phyloP scores from a whole-genome alignment of 2,113 vertebrate genomes.

The Gadus chalcogrammus region DNA sequence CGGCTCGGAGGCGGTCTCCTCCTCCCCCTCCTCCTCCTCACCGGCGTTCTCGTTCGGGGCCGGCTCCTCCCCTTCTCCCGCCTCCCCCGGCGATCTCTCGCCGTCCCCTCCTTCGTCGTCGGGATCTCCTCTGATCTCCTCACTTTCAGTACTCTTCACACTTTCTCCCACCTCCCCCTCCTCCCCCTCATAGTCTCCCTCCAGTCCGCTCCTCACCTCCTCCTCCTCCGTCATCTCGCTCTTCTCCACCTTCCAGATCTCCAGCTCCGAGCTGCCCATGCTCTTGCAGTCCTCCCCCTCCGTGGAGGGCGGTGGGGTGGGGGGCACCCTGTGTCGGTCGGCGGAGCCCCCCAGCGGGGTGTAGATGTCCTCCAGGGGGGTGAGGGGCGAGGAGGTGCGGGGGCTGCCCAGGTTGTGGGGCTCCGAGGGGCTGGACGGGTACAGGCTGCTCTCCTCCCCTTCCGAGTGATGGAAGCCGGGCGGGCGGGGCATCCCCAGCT shows the following conservation, averaged over 20 bases:
- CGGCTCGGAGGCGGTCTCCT: slow-evolving; percentile 67
- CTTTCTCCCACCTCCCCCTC: slow-evolving; percentile 33
- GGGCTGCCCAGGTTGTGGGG: slow-evolving; percentile 38
- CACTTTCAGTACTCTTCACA: slow-evolving; percentile 8
- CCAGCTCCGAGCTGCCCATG: slow-evolving; percentile 62
- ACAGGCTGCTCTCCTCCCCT: slow-evolving; percentile 70
- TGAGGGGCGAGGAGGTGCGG: slow-evolving; percentile 60
- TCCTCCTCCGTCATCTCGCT: slow-evolving; percentile 35
- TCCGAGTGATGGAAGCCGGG: slow-evolving; percentile 60
- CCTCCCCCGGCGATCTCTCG: slow-evolving; percentile 38
- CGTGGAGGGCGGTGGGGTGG: slow-evolving; percentile 70
- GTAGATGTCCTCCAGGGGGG: slow-evolving; percentile 63
- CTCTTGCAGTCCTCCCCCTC: slow-evolving; percentile 71
- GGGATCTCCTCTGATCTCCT: slow-evolving; percentile 8
- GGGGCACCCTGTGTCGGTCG: slow-evolving; percentile 64
- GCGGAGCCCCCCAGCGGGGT: slow-evolving; percentile 60
- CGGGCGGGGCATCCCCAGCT: slow-evolving; percentile 39
- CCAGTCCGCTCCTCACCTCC: slow-evolving; percentile 1
- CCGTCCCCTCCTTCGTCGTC: slow-evolving; percentile 12
- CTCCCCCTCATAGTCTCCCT: not conserved
- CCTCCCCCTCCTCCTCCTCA: slow-evolving; percentile 36
- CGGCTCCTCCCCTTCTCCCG: slow-evolving; percentile 27
- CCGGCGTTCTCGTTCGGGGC: slow-evolving; percentile 40
- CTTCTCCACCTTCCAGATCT: slow-evolving; percentile 47
- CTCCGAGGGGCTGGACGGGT: slow-evolving; percentile 56